Percentiles rank a stretch among this genome's conserved stretches.
Evolutionary conservation across 2,888 invertebrate species (phyloP).

Genomic region (Scaeva pyrastri): DNA sequence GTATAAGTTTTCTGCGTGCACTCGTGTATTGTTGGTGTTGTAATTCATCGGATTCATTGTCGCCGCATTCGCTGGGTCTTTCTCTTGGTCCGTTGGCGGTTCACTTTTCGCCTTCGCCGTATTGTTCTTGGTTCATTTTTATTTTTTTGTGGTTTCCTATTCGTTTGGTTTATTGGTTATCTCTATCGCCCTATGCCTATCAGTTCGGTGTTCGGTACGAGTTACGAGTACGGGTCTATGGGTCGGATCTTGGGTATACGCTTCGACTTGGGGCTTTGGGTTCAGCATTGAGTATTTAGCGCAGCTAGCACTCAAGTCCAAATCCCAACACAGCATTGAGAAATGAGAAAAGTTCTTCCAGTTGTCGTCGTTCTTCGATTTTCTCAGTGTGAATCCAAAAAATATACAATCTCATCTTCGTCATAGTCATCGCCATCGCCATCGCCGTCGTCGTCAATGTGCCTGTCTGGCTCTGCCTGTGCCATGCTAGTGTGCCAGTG

Average conservation of each 20-base stretch:
- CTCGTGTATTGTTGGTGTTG: slow-evolving; percentile 43
- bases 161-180: too few relatives aligned
- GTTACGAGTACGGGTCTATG: too few relatives aligned
- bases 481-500: background rate
- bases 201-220: slow-evolving; percentile 16
- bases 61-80: slow-evolving; percentile 13
- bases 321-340: slow-evolving; percentile 40
- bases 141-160: background rate
- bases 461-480: slow-evolving; percentile 7
- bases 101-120: background rate
- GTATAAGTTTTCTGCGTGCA: slow-evolving; percentile 64
- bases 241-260: too few relatives aligned
- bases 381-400: slow-evolving; percentile 42
- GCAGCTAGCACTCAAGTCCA: too few relatives aligned
- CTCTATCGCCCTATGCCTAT: slow-evolving; percentile 12
- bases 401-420: slow-evolving; percentile 18
- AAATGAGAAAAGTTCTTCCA: slow-evolving; percentile 74
- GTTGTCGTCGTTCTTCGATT: slow-evolving; percentile 42
- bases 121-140: slow-evolving; percentile 29
- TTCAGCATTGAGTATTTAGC: slow-evolving; percentile 26
- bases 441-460: background rate
- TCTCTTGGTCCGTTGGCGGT: background rate
- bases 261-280: background rate
- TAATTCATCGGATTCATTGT: slow-evolving; percentile 42
- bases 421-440: background rate